These are phyloP conservation scores for Hyposmocoma kahamanoa DNA, from an alignment of 1,140 invertebrate genomes.

Conservation along the genomic window DNA sequence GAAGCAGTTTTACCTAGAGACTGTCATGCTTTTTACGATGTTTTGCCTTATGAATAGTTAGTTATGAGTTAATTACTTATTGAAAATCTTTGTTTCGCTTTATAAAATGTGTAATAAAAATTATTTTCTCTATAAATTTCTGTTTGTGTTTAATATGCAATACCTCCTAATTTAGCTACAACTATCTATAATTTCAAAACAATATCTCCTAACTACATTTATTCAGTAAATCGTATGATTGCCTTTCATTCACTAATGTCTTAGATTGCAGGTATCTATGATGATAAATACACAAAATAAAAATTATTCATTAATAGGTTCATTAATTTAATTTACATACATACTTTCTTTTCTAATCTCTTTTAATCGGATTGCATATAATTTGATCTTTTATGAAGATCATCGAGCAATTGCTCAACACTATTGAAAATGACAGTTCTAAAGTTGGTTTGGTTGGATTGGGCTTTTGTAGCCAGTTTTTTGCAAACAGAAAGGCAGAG, in stretches of 20 bases:
- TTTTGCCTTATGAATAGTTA: neutral
- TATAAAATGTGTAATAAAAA: neutral
- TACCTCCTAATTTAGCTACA: neutral
- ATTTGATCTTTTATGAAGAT: too few species aligned
- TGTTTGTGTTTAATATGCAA: neutral
- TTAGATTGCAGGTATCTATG: neutral
- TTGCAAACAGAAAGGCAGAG: neutral
- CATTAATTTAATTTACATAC: too few species aligned
- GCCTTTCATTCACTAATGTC: neutral
- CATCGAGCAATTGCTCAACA: too few species aligned
- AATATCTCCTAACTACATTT: neutral
- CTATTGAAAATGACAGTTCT: too few species aligned
- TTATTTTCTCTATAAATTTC: neutral
- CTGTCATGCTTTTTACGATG: neutral
- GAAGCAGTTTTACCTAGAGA: neutral
- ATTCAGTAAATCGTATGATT: neutral
- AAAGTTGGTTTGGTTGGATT: too few species aligned
- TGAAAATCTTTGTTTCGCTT: neutral
- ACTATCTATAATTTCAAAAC: neutral
- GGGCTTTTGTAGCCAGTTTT: too few species aligned
- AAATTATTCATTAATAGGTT: neutral
- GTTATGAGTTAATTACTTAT: neutral
- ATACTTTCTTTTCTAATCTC: too few species aligned
- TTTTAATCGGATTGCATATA: too few species aligned
- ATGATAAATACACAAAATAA: neutral